These are phyloP conservation scores for Chascanopsetta lugubris DNA, from an alignment of 2,113 vertebrate species.

Conservation along the genomic window DNA sequence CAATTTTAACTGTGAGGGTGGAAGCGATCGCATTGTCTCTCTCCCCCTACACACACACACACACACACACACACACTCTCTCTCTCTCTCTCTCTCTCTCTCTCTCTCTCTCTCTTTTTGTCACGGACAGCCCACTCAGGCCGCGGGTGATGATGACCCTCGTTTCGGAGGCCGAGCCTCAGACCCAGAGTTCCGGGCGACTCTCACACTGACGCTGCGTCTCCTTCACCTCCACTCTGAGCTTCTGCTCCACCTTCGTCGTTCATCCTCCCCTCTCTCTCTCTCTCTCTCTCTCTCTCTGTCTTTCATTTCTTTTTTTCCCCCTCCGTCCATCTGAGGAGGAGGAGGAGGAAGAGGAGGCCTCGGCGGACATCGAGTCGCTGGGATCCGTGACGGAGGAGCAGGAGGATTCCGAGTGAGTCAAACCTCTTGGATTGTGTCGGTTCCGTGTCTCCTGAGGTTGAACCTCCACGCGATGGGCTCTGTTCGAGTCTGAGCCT, in stretches of 20 bases:
- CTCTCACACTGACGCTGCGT: background rate
- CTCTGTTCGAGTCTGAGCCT: no score
- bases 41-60: no score
- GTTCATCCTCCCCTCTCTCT: background rate
- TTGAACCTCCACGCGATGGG: no score
- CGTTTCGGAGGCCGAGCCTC: conserved; percentile 43
- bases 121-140: conserved; percentile 64
- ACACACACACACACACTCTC: no score
- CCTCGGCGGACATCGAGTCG: background rate
- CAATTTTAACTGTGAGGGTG: conserved; percentile 66
- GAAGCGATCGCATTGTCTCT: conserved; percentile 60
- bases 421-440: no score
- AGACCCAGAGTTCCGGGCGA: conserved; percentile 46
- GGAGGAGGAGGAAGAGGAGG: conserved; percentile 3
- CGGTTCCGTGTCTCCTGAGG: no score
- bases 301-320: background rate
- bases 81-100: conserved; percentile 21
- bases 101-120: conserved; percentile 30
- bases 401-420: conserved; percentile 28
- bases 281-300: background rate
- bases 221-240: background rate
- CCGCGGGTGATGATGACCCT: conserved; percentile 66
- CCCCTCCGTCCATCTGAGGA: background rate
- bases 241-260: background rate
- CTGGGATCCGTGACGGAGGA: background rate